Conservation (phyloP, 2,888 invertebrate species). For the Subacronicta megacephala region DNA sequence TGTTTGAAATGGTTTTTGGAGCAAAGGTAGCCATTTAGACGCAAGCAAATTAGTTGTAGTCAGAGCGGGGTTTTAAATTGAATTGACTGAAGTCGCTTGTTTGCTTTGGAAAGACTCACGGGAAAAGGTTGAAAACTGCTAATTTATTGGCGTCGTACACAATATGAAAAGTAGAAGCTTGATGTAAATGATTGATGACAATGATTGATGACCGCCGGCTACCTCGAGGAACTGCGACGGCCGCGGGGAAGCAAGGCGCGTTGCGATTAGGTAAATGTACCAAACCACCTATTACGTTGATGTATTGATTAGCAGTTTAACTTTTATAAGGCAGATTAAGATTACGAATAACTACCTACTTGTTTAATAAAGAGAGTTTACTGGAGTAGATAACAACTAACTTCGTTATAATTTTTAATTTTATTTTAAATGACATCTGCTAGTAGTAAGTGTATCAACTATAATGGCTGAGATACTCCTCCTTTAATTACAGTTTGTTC, state of each 20-base stretch:
- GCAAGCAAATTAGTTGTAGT: conserved; percentile 85
- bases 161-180: conserved; percentile 60
- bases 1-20: conserved; percentile 87
- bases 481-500: too few species aligned
- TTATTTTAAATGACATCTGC: too few species aligned
- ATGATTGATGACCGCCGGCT: conserved; percentile 60
- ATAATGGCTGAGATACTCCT: too few species aligned
- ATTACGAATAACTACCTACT: too few species aligned
- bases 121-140: conserved; percentile 65
- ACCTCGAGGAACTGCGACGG: conserved; percentile 15
- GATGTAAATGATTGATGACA: conserved; percentile 63
- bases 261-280: conserved; percentile 33
- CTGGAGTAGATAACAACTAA: too few species aligned
- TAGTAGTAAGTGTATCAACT: too few species aligned
- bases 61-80: conserved; percentile 83
- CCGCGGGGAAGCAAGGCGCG: conserved; percentile 22
- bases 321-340: background rate
- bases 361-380: too few species aligned
- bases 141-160: conserved; percentile 69
- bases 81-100: conserved; percentile 82
- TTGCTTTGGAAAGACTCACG: conserved; percentile 73
- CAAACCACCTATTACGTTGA: conserved; percentile 1
- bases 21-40: conserved; percentile 88
- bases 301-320: background rate
- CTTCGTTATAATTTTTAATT: too few species aligned